These are phyloP conservation scores for Ernsta delagoae DNA, from an alignment of 2,888 invertebrate genomes.

Conservation along the genomic window DNA sequence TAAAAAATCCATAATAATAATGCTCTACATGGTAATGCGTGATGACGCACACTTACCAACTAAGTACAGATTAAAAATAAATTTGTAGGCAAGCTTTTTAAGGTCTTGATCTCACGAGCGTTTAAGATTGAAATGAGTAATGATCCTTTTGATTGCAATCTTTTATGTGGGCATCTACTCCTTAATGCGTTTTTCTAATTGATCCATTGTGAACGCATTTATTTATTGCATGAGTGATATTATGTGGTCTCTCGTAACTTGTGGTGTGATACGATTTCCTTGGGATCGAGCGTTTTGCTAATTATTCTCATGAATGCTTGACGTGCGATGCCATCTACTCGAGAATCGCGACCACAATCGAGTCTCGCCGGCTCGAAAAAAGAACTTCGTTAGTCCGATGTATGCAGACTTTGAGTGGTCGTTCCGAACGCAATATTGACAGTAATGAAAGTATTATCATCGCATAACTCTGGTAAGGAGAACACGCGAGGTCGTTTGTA, in stretches of 20 bases:
- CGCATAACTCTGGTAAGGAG: conserved; percentile 30
- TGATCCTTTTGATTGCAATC: conserved; percentile 36
- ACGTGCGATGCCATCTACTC: conserved; percentile 26
- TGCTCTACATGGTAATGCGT: conserved; percentile 22
- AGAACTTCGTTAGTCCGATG: conserved; percentile 14
- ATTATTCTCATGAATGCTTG: conserved; percentile 36
- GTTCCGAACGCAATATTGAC: conserved; percentile 34
- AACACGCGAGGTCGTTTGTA: conserved; percentile 32
- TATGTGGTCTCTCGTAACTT: conserved; percentile 24
- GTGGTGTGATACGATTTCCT: conserved; percentile 23
- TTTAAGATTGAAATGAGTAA: conserved; percentile 36
- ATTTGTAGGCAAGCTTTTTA: conserved; percentile 37
- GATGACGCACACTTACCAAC: conserved; percentile 31
- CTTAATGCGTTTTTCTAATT: conserved; percentile 39
- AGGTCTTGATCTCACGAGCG: conserved; percentile 32
- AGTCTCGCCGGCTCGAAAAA: conserved; percentile 15
- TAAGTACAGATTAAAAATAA: conserved; percentile 36
- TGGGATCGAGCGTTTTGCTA: conserved; percentile 33
- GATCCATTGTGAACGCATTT: conserved; percentile 35
- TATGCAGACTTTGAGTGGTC: conserved; percentile 34
- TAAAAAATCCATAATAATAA: conserved; percentile 7
- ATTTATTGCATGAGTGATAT: conserved; percentile 29
- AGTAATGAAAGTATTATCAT: conserved; percentile 38
- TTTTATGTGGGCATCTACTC: conserved; percentile 37
- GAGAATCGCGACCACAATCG: conserved; percentile 14